Percentiles rank a stretch among this genome's conserved stretches.
Conservation (phyloP, 2,113 vertebrate genomes). For the Oreocharis arfaki region DNA sequence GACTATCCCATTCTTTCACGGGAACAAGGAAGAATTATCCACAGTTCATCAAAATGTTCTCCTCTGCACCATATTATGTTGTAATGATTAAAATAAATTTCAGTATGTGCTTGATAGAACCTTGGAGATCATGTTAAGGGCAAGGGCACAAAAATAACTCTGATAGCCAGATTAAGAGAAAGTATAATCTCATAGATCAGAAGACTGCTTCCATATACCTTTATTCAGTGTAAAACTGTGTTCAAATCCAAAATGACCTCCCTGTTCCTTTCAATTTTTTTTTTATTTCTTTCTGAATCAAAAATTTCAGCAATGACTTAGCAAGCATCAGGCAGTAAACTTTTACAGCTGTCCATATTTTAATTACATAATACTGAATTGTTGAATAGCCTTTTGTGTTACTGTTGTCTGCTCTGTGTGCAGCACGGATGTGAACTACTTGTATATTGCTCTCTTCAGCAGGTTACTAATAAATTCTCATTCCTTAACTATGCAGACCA, state of each 20-base stretch:
- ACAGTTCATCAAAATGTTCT: constrained; percentile 13
- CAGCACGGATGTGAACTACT: neutral
- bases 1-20: neutral
- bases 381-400: neutral
- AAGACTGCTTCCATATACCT: neutral
- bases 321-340: neutral
- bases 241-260: neutral
- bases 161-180: neutral
- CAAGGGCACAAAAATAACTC: neutral
- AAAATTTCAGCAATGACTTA: neutral
- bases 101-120: neutral
- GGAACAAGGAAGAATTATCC: constrained; percentile 7
- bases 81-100: constrained; percentile 30
- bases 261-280: neutral
- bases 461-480: neutral
- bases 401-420: neutral
- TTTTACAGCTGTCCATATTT: neutral
- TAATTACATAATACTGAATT: neutral
- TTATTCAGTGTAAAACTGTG: neutral
- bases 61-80: neutral
- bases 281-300: neutral
- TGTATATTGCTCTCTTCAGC: neutral
- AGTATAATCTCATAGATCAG: neutral
- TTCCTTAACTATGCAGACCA: neutral
- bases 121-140: neutral